Percentiles rank a stretch among this genome's conserved stretches.
These are phyloP conservation scores for Heterohyrax brucei DNA, from an alignment of 2,797 vertebrate species.

Conservation along the genomic window DNA sequence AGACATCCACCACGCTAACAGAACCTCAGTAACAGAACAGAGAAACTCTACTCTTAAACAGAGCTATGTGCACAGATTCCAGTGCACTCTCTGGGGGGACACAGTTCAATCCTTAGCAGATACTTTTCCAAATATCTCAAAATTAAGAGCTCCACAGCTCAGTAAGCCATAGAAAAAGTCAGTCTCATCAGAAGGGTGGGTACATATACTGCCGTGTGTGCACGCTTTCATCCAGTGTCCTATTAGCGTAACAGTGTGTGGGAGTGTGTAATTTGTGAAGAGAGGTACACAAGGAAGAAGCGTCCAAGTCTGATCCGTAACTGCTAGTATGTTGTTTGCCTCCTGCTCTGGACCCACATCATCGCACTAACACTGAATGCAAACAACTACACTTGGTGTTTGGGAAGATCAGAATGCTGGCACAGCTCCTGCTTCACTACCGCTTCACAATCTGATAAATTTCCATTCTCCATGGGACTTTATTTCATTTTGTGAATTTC, in stretches of 20 bases:
- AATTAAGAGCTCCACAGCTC: background rate
- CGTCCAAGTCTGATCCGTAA: background rate
- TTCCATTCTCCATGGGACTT: background rate
- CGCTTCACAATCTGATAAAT: background rate
- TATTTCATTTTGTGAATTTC: background rate
- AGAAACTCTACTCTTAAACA: background rate
- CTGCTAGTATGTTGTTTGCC: background rate
- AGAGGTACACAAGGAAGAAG: background rate
- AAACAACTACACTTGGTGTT: background rate
- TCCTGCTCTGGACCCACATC: accelerated
- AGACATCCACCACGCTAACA: background rate
- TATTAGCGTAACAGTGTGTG: accelerated
- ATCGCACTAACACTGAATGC: background rate
- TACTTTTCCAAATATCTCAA: slow-evolving; percentile 22
- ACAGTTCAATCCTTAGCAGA: background rate
- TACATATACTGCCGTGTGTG: too few relatives aligned
- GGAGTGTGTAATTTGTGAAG: background rate
- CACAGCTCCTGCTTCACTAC: background rate
- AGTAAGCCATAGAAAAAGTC: background rate
- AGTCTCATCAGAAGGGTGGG: background rate
- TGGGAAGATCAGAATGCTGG: background rate
- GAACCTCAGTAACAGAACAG: background rate
- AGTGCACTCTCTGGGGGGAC: background rate
- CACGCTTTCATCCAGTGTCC: too few relatives aligned
- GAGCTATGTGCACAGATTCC: background rate